These are phyloP conservation scores for Stenoptilia bipunctidactyla DNA, from an alignment of 2,888 invertebrate species.

Conservation along the genomic window DNA sequence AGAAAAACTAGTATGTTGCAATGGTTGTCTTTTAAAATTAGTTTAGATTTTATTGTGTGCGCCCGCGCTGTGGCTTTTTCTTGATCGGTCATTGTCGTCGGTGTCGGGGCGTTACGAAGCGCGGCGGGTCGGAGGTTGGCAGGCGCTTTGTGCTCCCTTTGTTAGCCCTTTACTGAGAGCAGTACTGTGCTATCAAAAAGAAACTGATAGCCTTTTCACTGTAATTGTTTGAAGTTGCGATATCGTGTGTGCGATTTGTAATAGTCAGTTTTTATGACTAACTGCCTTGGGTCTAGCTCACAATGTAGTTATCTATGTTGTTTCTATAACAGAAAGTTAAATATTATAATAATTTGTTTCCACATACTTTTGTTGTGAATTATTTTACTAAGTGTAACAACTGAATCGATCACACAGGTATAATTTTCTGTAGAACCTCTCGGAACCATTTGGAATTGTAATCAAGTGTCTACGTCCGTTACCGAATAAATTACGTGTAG, in stretches of 20 bases:
- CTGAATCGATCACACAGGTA: not conserved
- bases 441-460: conserved; percentile 38
- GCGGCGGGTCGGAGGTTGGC: conserved; percentile 31
- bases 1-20: too few relatives aligned
- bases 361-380: not conserved
- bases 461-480: conserved; percentile 20
- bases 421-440: conserved; percentile 18
- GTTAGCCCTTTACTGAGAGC: too few relatives aligned
- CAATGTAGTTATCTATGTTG: too few relatives aligned
- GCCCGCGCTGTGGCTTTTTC: conserved; percentile 27
- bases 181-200: too few relatives aligned
- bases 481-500: conserved; percentile 17
- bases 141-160: conserved; percentile 21
- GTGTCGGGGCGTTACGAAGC: conserved; percentile 27
- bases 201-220: too few relatives aligned
- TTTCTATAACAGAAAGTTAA: too few relatives aligned
- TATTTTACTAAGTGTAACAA: not conserved
- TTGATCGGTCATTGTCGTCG: conserved; percentile 28
- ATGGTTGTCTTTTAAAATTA: conserved; percentile 18
- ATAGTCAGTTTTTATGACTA: too few relatives aligned
- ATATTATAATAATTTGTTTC: not conserved
- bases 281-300: too few relatives aligned
- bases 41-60: conserved; percentile 22
- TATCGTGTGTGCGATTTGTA: too few relatives aligned
- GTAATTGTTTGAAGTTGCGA: too few relatives aligned